phyloP scores from a whole-genome alignment of 2,888 invertebrate species.

The Caenorhabditis macrosperma region DNA sequence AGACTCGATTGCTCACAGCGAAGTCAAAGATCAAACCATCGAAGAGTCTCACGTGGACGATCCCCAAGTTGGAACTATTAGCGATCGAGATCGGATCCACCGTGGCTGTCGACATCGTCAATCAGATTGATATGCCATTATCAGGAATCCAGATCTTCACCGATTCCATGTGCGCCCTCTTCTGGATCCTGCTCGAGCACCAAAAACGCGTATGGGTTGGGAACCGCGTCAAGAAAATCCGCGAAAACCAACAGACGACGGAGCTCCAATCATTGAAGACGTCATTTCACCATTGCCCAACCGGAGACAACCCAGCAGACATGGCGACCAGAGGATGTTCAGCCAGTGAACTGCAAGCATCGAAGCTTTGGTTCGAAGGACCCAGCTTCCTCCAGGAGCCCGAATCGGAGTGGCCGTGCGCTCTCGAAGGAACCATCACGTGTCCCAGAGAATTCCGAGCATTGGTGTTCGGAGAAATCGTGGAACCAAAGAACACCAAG shows the following conservation, averaged over 20 bases:
- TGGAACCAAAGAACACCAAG: no score
- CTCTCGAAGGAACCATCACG: no score
- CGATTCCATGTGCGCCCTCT: neutral
- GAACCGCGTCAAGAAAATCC: neutral
- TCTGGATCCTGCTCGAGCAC: neutral
- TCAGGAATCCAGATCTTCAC: neutral
- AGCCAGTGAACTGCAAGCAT: neutral
- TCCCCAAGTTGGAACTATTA: conserved; percentile 8
- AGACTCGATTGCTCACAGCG: neutral
- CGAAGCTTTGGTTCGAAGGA: neutral
- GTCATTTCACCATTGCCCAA: neutral
- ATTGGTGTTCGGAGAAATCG: no score
- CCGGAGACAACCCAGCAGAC: conserved; percentile 77
- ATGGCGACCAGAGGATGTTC: conserved; percentile 14
- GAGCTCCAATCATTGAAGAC: neutral
- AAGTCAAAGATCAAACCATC: conserved; percentile 4
- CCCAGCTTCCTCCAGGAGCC: neutral
- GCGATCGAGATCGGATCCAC: neutral
- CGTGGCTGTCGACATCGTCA: neutral
- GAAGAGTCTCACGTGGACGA: neutral
- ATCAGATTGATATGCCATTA: neutral
- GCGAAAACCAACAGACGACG: neutral
- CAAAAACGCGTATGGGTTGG: neutral
- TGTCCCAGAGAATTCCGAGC: no score
- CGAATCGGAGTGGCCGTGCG: neutral